Conservation (phyloP, 2,888 invertebrate genomes). For the Lochmaea capreae region DNA sequence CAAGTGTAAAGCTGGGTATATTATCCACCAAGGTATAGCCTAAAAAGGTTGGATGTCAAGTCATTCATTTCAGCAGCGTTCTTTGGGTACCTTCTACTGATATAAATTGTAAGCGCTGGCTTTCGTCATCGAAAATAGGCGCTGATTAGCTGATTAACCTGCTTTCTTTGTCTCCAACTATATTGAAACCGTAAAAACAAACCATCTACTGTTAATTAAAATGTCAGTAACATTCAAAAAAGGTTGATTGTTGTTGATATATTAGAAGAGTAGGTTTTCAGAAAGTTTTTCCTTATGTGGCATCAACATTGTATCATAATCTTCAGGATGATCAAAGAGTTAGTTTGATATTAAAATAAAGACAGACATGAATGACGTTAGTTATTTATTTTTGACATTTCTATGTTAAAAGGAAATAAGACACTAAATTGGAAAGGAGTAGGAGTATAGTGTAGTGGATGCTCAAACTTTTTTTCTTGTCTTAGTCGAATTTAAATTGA, state of each 20-base stretch:
- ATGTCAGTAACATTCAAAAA: constrained; percentile 7
- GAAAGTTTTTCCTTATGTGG: neutral
- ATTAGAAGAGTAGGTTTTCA: neutral
- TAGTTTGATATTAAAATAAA: neutral
- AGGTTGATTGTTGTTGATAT: neutral
- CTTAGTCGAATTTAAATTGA: too few species aligned
- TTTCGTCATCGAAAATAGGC: too few species aligned
- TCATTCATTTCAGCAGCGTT: too few species aligned
- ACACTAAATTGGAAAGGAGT: neutral
- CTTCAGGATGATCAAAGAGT: neutral
- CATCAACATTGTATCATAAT: neutral
- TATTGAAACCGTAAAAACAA: neutral
- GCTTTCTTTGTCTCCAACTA: neutral
- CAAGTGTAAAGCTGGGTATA: too few species aligned
- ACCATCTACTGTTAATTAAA: neutral
- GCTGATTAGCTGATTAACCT: neutral
- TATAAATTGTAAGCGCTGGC: too few species aligned
- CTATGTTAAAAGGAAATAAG: neutral
- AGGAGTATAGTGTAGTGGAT: neutral
- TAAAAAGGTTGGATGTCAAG: too few species aligned
- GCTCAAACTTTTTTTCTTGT: too few species aligned
- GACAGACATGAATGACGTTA: neutral
- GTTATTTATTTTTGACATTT: neutral
- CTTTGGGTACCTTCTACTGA: too few species aligned
- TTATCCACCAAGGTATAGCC: too few species aligned